Conservation (phyloP, 2,888 invertebrate species). For the Polydrusus cervinus region DNA sequence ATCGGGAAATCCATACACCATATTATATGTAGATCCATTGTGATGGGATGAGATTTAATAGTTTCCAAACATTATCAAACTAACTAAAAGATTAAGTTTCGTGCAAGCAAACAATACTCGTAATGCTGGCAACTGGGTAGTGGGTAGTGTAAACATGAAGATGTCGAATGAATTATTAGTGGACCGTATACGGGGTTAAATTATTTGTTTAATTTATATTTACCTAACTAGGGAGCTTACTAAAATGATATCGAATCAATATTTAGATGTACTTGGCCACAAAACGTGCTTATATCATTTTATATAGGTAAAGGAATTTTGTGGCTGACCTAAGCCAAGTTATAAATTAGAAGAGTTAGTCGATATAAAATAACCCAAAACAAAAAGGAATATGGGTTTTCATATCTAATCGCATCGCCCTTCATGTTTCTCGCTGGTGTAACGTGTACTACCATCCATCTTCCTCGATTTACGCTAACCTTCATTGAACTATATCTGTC, state of each 20-base stretch:
- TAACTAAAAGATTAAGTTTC: conserved; percentile 56
- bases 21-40: conserved; percentile 49
- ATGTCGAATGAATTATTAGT: conserved; percentile 41
- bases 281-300: conserved; percentile 17
- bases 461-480: no score
- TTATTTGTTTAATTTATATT: conserved; percentile 31
- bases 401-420: no score
- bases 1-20: conserved; percentile 54
- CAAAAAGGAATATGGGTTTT: no score
- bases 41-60: conserved; percentile 54
- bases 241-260: not conserved
- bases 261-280: not conserved
- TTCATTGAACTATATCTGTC: no score
- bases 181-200: conserved; percentile 23
- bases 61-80: conserved; percentile 56
- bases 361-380: no score
- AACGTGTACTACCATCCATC: no score
- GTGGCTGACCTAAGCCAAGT: no score
- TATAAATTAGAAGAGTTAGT: no score
- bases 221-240: conserved; percentile 4
- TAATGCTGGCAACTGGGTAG: conserved; percentile 38
- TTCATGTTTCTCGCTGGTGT: no score
- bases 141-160: conserved; percentile 44
- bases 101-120: conserved; percentile 54
- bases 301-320: not conserved